These are phyloP conservation scores for Actenoides hombroni DNA, from an alignment of 2,113 vertebrate genomes.

Conservation along the genomic window DNA sequence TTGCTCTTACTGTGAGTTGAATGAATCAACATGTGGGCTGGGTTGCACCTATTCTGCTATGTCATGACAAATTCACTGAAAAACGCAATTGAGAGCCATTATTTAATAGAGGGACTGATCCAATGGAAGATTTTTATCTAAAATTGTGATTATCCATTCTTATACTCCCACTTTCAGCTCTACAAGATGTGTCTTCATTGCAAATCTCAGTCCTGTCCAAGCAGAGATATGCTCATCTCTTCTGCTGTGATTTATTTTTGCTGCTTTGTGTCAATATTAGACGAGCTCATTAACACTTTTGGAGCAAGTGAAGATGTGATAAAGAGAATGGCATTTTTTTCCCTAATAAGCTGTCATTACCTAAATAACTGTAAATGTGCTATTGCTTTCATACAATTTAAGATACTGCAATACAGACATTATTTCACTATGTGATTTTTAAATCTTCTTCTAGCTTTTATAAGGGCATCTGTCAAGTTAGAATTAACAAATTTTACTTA, in stretches of 20 bases:
- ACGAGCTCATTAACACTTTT: neutral
- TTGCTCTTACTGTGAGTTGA: neutral
- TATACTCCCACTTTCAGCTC: neutral
- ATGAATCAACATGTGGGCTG: neutral
- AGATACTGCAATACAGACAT: neutral
- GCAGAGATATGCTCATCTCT: neutral
- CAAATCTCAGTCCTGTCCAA: neutral
- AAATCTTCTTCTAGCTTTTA: neutral
- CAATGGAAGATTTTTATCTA: neutral
- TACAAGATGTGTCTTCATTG: neutral
- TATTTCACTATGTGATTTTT: neutral
- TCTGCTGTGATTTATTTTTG: constrained; percentile 18
- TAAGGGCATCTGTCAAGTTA: neutral
- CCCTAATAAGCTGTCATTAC: neutral
- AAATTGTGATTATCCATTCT: neutral
- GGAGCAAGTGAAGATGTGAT: neutral
- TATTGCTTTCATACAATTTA: neutral
- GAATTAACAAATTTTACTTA: neutral
- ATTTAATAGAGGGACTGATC: neutral
- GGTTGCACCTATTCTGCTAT: neutral
- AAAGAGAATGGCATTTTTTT: neutral
- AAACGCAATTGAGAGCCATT: neutral
- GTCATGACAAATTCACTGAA: neutral
- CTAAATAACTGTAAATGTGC: neutral
- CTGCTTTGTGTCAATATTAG: neutral